Base-by-base conservation (phyloP, 2,888 invertebrate genomes). In the Disparrhopalites patrizii region DNA sequence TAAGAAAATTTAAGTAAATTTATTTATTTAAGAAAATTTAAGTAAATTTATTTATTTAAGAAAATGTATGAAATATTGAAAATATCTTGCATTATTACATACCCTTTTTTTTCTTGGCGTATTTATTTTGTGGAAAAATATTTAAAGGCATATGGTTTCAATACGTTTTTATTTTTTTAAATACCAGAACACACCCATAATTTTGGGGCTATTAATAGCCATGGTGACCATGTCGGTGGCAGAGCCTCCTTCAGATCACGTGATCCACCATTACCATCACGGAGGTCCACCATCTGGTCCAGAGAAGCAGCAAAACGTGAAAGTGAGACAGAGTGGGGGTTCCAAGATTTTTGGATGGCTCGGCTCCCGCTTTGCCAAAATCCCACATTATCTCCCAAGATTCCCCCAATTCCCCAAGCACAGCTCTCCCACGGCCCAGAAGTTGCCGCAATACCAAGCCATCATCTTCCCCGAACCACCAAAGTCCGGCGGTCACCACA, bases 281-380 rank as follows among this genome's bases (percentile, higher is more conserved):
- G 30, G 36, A 20, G 63, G 36, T 13, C 54, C 38, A 43, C 51
- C 47, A 3, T 36, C 54, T 10, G 31, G 30, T 10, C 36, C 3
- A 27, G 10, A 31, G 8, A 28, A 58, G 20, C 30, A 58, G 5
- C 25, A 33, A 30, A 13, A 50, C 18, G 50, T 43, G 18, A 64
- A 64, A 64, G 51, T 67, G 15, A 36, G 63, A 20, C 64, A 51
- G 10, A 28, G 64, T 4, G 70, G 70, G 0, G 62, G 70, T 2
- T 70, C 70, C 1, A 70, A 70, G 30, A 65, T 74, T 5, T 72
- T 74, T 47, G 70, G 67, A 20, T 74, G 74, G 74, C 20, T 74
- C 0, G 74, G 74, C 8, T 69, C 70, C 25, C 50, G 68, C 47
- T 68, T 74, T 43, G 63, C 71, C 3, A 74, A 71, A 43, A 54